Base-by-base conservation (phyloP, 2,888 invertebrate genomes). In the Rhagophthalmus giganteus region DNA sequence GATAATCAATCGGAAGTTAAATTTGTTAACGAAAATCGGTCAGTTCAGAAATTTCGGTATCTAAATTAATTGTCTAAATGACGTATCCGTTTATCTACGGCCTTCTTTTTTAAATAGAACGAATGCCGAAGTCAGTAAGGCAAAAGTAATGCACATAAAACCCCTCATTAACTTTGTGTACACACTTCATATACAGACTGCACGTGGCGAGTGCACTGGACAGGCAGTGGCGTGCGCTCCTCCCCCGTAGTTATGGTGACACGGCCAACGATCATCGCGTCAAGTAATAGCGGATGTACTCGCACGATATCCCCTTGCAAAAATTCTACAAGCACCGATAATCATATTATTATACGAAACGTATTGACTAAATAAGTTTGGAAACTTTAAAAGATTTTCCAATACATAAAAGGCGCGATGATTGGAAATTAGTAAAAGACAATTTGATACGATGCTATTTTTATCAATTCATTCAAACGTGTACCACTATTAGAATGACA, bases 111-210 rank as follows among this genome's bases (percentile, higher is more conserved):
- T 3, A 7, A 7, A 7, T 7, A 48, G 27, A 54, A 34, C 33
- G 44, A 59, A 61, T 63, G 70, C 69, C 69, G 68, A 61, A 73
- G 73, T 74, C 73, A 73, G 71, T 70, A 73, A 72, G 73, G 71
- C 73, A 73, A 71, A 70, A 71, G 70, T 73, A 72, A 73, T 71
- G 71, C 71, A 70, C 69, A 74, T 74, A 70, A 74, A 74, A 74
- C 71, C 74, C 73, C 73, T 74, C 73, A 74, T 74, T 74, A 74
- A 73, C 67, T 65, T 65, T 62, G 64, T 67, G 66, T 71, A 69
- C 69, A 70, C 63, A 71, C 68, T 73, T 74, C 74, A 73, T 61
- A 64, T 63, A 63, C 73, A 74, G 73, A 69, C 69, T 63, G 67
- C 64, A 60, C 63, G 64, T 61, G 65, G 59, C 65, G 57, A 52